A percentile compares a stretch with the other conserved stretches of the same genome.
Evolutionary conservation across 2,888 invertebrate species (phyloP).

Genomic region (Auanema sp.): DNA sequence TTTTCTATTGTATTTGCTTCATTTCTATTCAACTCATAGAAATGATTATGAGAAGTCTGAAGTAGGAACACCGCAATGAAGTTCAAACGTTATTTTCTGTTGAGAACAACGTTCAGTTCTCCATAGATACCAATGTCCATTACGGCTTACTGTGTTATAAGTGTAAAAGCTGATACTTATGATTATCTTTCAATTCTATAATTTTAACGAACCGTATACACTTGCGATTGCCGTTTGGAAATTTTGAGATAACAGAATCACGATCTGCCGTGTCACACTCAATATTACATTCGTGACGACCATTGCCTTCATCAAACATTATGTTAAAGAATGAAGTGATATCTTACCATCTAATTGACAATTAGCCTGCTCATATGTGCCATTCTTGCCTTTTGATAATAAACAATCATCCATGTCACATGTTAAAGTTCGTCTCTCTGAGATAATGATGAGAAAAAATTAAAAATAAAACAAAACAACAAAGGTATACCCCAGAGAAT

Average conservation of each 20-base stretch:
- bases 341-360: constrained; percentile 6
- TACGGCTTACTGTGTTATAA: constrained; percentile 37
- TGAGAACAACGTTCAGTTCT: constrained; percentile 26
- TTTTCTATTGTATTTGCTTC: too few relatives aligned
- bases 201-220: constrained; percentile 31
- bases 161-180: constrained; percentile 36
- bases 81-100: constrained; percentile 39
- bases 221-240: constrained; percentile 39
- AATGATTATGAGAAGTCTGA: background rate
- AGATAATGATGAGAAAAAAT: background rate
- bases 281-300: constrained; percentile 33
- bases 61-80: constrained; percentile 48
- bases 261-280: constrained; percentile 46
- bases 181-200: background rate
- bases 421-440: constrained; percentile 15
- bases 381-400: constrained; percentile 5
- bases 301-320: background rate
- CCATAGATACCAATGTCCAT: constrained; percentile 44
- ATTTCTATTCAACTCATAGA: too few relatives aligned
- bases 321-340: background rate
- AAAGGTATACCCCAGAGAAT: too few relatives aligned
- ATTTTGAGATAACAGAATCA: constrained; percentile 52
- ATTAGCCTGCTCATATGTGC: background rate
- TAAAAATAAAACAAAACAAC: too few relatives aligned
- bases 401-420: constrained; percentile 20